phyloP scores from a whole-genome alignment of 2,797 vertebrate species.

The Meda fulgida region DNA sequence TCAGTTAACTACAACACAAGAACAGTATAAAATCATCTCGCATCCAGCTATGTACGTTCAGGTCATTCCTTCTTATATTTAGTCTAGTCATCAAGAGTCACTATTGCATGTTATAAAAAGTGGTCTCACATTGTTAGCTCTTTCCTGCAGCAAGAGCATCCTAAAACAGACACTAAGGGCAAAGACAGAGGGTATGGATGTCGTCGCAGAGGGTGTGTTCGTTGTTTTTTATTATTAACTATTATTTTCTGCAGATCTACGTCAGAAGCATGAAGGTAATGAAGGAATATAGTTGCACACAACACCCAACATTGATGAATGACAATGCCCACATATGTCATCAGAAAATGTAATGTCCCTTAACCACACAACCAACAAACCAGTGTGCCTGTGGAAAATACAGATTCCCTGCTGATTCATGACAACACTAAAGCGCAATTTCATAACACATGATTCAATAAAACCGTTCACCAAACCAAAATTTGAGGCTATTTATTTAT shows the following conservation, averaged over 20 bases:
- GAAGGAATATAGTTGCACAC: neutral
- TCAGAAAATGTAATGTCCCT: neutral
- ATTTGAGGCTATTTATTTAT: constrained; percentile 28
- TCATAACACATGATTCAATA: constrained; percentile 16
- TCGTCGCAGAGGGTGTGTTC: constrained; percentile 25
- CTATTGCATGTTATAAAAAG: constrained; percentile 12
- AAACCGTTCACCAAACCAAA: neutral
- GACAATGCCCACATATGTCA: constrained; percentile 3
- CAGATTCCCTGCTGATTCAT: constrained; percentile 1
- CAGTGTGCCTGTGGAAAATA: neutral
- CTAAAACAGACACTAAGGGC: constrained; percentile 21
- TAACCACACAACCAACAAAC: constrained; percentile 11
- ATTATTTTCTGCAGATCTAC: constrained; percentile 51
- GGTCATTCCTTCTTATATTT: constrained; percentile 8
- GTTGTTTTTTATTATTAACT: too few relatives aligned
- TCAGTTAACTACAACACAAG: neutral
- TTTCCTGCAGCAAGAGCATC: constrained; percentile 27
- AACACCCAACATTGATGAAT: neutral
- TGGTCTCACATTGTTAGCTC: neutral
- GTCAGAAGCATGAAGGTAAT: constrained; percentile 33
- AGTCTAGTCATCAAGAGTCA: neutral
- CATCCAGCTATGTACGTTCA: neutral
- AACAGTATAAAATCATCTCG: neutral
- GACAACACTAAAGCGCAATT: neutral
- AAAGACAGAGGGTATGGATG: constrained; percentile 27